Base-by-base conservation (phyloP, 2,888 invertebrate species). In the Cerastis rubricosa region DNA sequence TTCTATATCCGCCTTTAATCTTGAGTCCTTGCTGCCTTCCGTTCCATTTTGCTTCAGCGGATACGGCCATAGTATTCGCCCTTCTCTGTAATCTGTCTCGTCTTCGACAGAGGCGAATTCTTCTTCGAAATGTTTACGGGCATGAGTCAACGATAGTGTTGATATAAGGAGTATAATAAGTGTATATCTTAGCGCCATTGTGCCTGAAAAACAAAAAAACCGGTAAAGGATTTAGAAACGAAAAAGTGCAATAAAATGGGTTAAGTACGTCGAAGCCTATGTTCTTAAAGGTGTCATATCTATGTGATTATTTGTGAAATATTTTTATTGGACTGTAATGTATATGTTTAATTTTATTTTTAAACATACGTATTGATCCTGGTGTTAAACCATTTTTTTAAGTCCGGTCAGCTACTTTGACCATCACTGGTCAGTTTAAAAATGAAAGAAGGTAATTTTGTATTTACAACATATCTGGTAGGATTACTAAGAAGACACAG, bases 51-150 rank as follows among this genome's bases (percentile, higher is more conserved):
- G 64, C 68, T 88, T 90, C 35, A 90, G 69, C 25, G 93, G 94
- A 84, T 93, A 92, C 0, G 95, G 94, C 94, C 94, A 94, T 25
- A 95, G 83, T 81, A 95, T 94, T 43, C 91, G 91, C 1, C 87
- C 91, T 51, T 89, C 88, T 87, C 90, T 92, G 11, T 84, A 66
- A 71, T 80, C 88, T 76, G 81, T 85, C 61, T 90, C 92, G 51
- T 91, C 90, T 85, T 93, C 92, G 4, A 93, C 86, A 19, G 89
- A 89, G 40, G 86, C 90, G 35, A 89, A 90, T 22, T 92, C 91
- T 70, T 93, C 91, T 11, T 89, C 86, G 14, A 90, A 85, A 49
- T 87, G 83, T 65, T 91, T 87, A 59, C 81, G 81, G 22, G 90
- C 90, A 57, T 89, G 87, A 49, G 84, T 80, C 35, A 88, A 71